Base-by-base conservation (phyloP, 2,888 invertebrate genomes). In the Macrophya alboannulata region DNA sequence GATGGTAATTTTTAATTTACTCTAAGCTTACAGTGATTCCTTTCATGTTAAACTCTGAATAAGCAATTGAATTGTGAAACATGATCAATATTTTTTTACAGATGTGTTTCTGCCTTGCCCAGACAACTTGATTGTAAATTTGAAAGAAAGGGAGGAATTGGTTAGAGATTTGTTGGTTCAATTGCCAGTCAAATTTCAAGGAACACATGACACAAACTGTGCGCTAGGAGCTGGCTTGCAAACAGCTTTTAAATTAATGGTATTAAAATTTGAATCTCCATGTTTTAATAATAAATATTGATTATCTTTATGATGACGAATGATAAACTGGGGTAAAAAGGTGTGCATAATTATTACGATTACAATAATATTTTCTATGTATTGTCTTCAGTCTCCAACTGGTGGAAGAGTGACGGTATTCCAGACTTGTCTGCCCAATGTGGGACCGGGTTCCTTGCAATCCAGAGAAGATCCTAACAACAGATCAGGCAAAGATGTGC, bases 391-490 rank as follows among this genome's bases (percentile, higher is more conserved):
- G 97, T 95, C 97, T 87, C 96, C 98, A 0, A 98, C 98, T 4
- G 99, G 99, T 79, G 99, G 99, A 9, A 95, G 99, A 79, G 95
- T 99, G 31, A 98, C 99, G 9, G 98, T 99, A 12, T 97, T 99
- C 94, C 99, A 99, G 95, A 96, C 98, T 15, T 97, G 97, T 92
- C 95, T 99, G 91, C 97, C 98, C 2, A 97, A 97, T 90, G 92
- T 96, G 86, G 98, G 99, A 1, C 98, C 99, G 0, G 99, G 99
- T 76, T 96, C 97, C 4, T 94, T 99, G 89, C 96, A 91, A 88
- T 87, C 88, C 88, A 94, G 96, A 89, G 99, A 99, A 94, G 98
- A 99, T 94, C 97, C 98, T 0, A 97, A 97, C 92, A 96, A 97
- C 88, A 95, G 98, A 72, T 94, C 95, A 55, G 95, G 96, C 9